Percentiles rank a stretch among this genome's conserved stretches.
Conservation (phyloP, 1,140 invertebrate genomes). For the Piezodorus guildinii region DNA sequence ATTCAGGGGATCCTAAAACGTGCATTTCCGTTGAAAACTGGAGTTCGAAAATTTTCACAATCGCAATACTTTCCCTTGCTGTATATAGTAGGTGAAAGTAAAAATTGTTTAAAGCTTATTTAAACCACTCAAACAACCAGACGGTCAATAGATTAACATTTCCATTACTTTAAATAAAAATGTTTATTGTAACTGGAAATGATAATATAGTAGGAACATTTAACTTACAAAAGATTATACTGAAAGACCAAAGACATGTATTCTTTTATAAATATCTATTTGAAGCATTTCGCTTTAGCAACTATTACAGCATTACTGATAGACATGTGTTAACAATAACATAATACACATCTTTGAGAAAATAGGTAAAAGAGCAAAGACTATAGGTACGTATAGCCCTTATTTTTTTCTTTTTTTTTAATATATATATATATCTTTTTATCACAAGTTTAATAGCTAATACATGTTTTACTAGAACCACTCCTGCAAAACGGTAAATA, state of each 20-base stretch:
- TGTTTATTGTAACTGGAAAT: too few species aligned
- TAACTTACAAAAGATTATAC: neutral
- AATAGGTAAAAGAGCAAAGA: slow-evolving; percentile 6
- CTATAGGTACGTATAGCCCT: neutral
- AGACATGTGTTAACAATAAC: slow-evolving; percentile 20
- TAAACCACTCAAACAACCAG: too few species aligned
- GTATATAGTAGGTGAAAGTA: too few species aligned
- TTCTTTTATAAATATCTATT: slow-evolving; percentile 19
- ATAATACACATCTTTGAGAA: slow-evolving; percentile 19
- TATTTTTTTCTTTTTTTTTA: neutral
- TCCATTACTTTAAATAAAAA: too few species aligned
- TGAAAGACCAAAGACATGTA: slow-evolving; percentile 3
- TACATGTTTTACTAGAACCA: neutral
- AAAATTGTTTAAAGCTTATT: too few species aligned
- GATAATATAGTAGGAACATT: too few species aligned
- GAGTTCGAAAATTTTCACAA: too few species aligned
- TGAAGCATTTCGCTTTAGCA: slow-evolving; percentile 18
- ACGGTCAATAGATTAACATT: too few species aligned
- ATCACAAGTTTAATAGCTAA: slow-evolving; percentile 20
- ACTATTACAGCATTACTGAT: slow-evolving; percentile 20
- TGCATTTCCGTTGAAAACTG: too few species aligned
- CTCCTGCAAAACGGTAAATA: neutral
- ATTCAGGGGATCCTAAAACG: too few species aligned
- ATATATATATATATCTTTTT: neutral
- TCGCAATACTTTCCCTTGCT: too few species aligned